phyloP scores from a whole-genome alignment of 2,797 vertebrate genomes.

The Erpetoichthys calabaricus region DNA sequence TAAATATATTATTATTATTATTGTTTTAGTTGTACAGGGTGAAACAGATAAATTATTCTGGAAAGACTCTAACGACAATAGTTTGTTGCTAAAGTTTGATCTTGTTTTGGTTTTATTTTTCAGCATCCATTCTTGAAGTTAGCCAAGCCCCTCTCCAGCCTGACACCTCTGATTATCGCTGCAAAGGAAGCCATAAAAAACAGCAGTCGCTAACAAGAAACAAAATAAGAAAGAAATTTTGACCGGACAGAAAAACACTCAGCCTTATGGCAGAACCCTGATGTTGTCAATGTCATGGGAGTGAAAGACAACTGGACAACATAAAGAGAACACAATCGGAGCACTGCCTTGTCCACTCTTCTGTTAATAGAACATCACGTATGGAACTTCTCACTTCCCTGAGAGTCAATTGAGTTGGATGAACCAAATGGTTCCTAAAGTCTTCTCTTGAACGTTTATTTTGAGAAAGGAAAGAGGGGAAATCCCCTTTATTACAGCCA shows the following conservation, averaged over 20 bases:
- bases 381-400: no score
- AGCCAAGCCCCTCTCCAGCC: slow-evolving; percentile 78
- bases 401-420: no score
- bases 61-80: no score
- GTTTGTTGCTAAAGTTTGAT: neutral
- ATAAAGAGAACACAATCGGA: neutral
- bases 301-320: slow-evolving; percentile 17
- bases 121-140: slow-evolving; percentile 82
- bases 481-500: no score
- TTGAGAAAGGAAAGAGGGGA: no score
- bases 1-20: no score
- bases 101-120: slow-evolving; percentile 21
- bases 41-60: no score
- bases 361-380: no score
- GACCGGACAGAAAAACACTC: slow-evolving; percentile 3
- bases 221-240: neutral
- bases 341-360: neutral
- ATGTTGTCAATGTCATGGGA: slow-evolving; percentile 15
- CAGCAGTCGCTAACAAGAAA: slow-evolving; percentile 72
- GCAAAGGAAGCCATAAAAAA: slow-evolving; percentile 84
- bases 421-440: no score
- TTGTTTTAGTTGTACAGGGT: no score
- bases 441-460: no score
- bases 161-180: slow-evolving; percentile 77
- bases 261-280: slow-evolving; percentile 2